These are phyloP conservation scores for Acanthosepion esculentum DNA, from an alignment of 2,888 invertebrate genomes.

Conservation along the genomic window DNA sequence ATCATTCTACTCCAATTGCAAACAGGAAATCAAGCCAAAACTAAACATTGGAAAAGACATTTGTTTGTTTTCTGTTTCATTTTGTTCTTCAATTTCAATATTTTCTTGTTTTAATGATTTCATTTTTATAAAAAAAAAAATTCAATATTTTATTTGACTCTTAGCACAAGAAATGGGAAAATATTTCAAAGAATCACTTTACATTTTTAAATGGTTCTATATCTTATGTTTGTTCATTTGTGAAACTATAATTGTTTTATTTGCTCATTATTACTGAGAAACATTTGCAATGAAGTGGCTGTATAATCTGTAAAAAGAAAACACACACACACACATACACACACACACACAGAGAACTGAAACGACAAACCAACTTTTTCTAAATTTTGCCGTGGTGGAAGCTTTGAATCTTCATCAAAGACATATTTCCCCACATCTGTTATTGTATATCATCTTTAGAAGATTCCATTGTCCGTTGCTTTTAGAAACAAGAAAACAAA, in stretches of 20 bases:
- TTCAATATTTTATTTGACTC: slow-evolving; percentile 20
- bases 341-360: background rate
- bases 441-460: slow-evolving; percentile 33
- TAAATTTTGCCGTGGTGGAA: slow-evolving; percentile 7
- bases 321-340: background rate
- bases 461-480: slow-evolving; percentile 33
- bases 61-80: background rate
- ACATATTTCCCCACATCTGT: background rate
- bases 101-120: background rate
- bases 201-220: slow-evolving; percentile 23
- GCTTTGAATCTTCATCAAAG: slow-evolving; percentile 33
- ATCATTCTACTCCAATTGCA: background rate
- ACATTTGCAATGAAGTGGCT: slow-evolving; percentile 33
- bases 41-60: background rate
- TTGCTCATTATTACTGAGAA: slow-evolving; percentile 33
- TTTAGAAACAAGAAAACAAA: background rate
- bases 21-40: background rate
- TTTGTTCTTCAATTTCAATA: background rate
- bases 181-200: slow-evolving; percentile 33
- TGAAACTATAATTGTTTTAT: background rate
- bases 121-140: background rate
- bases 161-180: slow-evolving; percentile 20
- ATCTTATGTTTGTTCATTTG: slow-evolving; percentile 10
- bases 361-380: background rate
- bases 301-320: background rate